Conservation (phyloP, 2,797 vertebrate species). For the Spea hammondii region DNA sequence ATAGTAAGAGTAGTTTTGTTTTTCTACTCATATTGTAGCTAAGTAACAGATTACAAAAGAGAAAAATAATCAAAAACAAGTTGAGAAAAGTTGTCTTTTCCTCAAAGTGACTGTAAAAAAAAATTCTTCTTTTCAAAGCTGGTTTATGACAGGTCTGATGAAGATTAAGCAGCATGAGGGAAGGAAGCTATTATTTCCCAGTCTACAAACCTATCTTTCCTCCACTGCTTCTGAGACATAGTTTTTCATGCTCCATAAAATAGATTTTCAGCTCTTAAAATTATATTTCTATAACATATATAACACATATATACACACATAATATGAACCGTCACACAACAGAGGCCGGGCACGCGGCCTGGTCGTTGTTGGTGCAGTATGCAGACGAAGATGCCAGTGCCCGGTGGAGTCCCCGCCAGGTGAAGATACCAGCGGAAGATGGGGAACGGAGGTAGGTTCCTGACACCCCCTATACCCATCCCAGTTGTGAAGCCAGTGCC, state of each 20-base stretch:
- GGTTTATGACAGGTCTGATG: slow-evolving; percentile 54
- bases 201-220: slow-evolving; percentile 42
- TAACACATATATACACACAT: not conserved
- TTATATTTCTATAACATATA: not conserved
- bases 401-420: too few relatives aligned
- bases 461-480: too few relatives aligned
- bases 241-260: slow-evolving; percentile 20
- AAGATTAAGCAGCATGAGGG: slow-evolving; percentile 55
- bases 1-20: too few relatives aligned
- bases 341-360: too few relatives aligned
- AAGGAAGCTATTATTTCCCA: slow-evolving; percentile 53
- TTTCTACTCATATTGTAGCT: too few relatives aligned
- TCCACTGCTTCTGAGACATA: slow-evolving; percentile 30
- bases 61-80: slow-evolving; percentile 50
- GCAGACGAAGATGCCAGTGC: too few relatives aligned
- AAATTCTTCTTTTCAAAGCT: slow-evolving; percentile 49
- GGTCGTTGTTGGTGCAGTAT: too few relatives aligned
- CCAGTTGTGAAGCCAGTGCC: too few relatives aligned
- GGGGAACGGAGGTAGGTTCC: too few relatives aligned
- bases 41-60: slow-evolving; percentile 40
- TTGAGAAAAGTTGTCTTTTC: slow-evolving; percentile 42
- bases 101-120: slow-evolving; percentile 40
- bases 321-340: too few relatives aligned
- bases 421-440: too few relatives aligned
- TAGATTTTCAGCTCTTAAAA: slow-evolving; percentile 1